A percentile compares a stretch with the other conserved stretches of the same genome.
These are phyloP conservation scores for Leptoteleia sp. DNA, from an alignment of 1,140 invertebrate genomes.

Conservation along the genomic window DNA sequence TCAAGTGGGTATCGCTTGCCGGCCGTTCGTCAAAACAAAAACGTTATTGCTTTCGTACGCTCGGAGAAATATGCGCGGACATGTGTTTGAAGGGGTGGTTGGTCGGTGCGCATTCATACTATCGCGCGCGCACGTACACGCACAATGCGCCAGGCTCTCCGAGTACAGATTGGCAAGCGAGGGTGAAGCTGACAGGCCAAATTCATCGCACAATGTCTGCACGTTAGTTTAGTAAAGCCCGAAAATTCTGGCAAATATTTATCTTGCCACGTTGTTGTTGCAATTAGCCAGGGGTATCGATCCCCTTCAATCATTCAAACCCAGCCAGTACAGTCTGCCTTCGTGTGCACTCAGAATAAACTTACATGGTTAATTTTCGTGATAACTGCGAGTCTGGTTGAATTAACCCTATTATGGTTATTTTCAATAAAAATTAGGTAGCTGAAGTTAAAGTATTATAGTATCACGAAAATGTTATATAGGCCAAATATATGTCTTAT, in stretches of 20 bases:
- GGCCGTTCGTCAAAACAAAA: conserved; percentile 45
- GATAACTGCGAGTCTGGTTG: no score
- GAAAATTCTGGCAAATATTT: conserved; percentile 32
- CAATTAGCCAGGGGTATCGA: conserved; percentile 19
- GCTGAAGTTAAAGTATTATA: no score
- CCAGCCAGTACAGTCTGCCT: background rate
- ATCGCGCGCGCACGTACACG: conserved; percentile 11
- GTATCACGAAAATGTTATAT: no score
- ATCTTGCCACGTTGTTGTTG: conserved; percentile 11
- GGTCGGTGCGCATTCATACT: conserved; percentile 2
- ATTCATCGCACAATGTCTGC: conserved; percentile 24
- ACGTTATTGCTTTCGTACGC: conserved; percentile 32
- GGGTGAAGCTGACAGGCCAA: conserved; percentile 45
- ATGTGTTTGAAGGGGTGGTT: conserved; percentile 27
- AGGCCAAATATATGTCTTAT: no score
- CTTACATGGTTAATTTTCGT: no score
- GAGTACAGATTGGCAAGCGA: conserved; percentile 25
- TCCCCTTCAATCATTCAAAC: conserved; percentile 1
- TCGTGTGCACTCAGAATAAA: no score
- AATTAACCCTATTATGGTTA: no score
- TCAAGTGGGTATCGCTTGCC: conserved; percentile 54
- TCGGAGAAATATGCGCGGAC: conserved; percentile 23
- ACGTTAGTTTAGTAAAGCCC: conserved; percentile 15
- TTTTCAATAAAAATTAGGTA: no score
- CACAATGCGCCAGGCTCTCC: conserved; percentile 7